phyloP scores from a whole-genome alignment of 2,113 vertebrate species.

The Elaphurus davidianus region DNA sequence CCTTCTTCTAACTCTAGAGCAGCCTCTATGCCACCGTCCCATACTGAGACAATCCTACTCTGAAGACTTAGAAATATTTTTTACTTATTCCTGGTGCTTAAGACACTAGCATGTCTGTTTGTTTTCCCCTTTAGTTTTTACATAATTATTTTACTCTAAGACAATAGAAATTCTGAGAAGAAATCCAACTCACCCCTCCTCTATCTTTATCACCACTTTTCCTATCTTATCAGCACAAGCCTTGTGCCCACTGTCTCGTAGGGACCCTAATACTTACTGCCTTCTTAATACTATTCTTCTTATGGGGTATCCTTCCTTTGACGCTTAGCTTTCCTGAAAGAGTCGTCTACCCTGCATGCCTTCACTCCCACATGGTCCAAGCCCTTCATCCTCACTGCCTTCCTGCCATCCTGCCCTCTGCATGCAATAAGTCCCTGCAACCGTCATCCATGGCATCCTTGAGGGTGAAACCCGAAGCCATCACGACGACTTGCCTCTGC shows the following conservation, averaged over 20 bases:
- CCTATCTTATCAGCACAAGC: background rate
- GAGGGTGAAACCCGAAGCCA: background rate
- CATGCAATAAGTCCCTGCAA: background rate
- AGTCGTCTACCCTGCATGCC: background rate
- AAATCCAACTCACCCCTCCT: background rate
- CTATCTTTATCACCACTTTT: background rate
- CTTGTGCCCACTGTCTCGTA: background rate
- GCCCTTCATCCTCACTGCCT: background rate
- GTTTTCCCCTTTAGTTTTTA: background rate
- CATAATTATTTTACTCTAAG: background rate
- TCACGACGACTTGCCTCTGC: background rate
- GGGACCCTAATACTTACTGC: background rate
- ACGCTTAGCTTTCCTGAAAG: background rate
- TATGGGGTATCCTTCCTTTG: background rate
- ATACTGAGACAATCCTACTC: background rate
- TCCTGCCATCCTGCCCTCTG: background rate
- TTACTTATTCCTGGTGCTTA: background rate
- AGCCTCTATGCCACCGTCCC: background rate
- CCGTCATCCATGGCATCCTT: background rate
- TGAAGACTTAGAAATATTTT: background rate
- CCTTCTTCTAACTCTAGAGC: background rate
- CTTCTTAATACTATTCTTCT: background rate
- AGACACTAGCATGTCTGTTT: background rate
- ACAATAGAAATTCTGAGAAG: background rate
- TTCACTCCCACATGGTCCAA: fast-evolving